A percentile compares a stretch with the other conserved stretches of the same genome.
Evolutionary conservation across 2,888 invertebrate species (phyloP).

Genomic region (Synergus itoensis): DNA sequence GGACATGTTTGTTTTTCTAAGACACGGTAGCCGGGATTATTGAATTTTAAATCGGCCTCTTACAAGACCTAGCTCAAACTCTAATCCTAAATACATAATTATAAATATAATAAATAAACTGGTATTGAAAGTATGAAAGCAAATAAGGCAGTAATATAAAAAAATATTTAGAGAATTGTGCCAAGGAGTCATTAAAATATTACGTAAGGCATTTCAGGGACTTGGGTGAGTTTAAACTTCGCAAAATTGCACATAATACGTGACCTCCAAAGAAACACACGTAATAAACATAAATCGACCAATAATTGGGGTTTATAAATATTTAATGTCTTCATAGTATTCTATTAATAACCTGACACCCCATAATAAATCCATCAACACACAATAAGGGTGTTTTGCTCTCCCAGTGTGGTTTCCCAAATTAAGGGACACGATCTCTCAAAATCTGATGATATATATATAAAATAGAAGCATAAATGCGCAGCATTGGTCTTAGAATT

Average conservation of each 20-base stretch:
- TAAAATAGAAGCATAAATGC: background rate
- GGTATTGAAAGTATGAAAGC: background rate
- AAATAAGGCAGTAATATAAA: background rate
- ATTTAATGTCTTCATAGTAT: background rate
- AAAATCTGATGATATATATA: background rate
- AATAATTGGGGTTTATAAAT: background rate
- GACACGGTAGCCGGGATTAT: conserved; percentile 7
- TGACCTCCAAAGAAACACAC: background rate
- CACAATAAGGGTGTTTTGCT: background rate
- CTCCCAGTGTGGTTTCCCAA: background rate
- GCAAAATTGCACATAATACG: background rate
- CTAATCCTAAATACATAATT: conserved; percentile 4
- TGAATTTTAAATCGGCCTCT: conserved; percentile 24
- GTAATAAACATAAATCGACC: background rate
- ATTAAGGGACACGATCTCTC: background rate
- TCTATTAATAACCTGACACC: background rate
- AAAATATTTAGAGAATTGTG: background rate
- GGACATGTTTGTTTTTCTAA: conserved; percentile 25
- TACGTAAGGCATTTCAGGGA: background rate
- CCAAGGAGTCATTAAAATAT: background rate
- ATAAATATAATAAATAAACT: background rate
- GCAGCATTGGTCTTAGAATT: conserved; percentile 22
- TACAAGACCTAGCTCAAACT: background rate
- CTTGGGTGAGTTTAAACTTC: background rate
- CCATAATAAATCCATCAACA: background rate